Base-by-base conservation (phyloP, 2,888 invertebrate species). In the Drosophila basisetae region DNA sequence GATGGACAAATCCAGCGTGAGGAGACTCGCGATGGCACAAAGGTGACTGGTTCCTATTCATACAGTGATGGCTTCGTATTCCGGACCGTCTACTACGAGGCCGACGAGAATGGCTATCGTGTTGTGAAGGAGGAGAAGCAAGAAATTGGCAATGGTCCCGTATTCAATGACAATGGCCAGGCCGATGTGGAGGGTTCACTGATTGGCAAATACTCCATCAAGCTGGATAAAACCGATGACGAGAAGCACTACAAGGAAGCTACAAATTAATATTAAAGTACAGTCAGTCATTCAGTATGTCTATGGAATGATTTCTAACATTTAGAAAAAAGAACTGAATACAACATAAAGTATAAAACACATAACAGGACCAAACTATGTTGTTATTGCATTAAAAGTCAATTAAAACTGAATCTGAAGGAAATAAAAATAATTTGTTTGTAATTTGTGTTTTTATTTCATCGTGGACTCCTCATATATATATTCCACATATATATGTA, bases 41-140 rank as follows among this genome's bases (percentile, higher is more conserved):
- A 91, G 43, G 91, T 95, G 2, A 92, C 83, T 52, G 95, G 95
- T 4, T 92, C 93, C 73, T 95, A 95, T 88, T 94, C 94, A 7
- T 95, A 95, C 92, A 94, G 94, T 74, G 95, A 95, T 91, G 95
- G 95, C 1, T 95, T 92, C 82, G 94, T 94, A 79, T 93, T 92
- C 82, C 94, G 95, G 30, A 95, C 94, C 0, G 94, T 95, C 0
- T 92, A 94, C 73, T 95, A 95, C 84, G 94, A 93, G 64, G 95
- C 95, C 81, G 95, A 95, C 91, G 94, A 95, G 83, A 94, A 94
- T 72, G 95, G 95, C 66, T 95, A 95, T 91, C 92, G 95, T 82
- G 94, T 95, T 22, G 91, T 94, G n/a, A 94, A 94, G 76, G 94
- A 94, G 71, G 92, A 93, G 4, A 92, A 91, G 53, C 91, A 94